phyloP scores from a whole-genome alignment of 2,888 invertebrate species.

The Isoperla grammatica region DNA sequence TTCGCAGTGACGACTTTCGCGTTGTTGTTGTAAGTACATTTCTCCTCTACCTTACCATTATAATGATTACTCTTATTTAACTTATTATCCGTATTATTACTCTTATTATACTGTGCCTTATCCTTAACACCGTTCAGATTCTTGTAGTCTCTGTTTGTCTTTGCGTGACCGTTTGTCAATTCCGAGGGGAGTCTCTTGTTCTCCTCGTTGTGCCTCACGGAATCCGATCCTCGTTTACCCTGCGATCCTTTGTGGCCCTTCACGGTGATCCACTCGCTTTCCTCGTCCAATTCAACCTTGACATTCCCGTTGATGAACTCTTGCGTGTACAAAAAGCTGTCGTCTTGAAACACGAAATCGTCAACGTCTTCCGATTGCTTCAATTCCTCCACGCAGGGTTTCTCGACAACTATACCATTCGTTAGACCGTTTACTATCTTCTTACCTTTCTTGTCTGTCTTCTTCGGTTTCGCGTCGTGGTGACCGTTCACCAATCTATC shows the following conservation, averaged over 20 bases:
- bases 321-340: no score
- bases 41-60: background rate
- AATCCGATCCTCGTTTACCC: background rate
- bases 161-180: constrained; percentile 3
- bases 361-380: no score
- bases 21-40: background rate
- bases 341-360: no score
- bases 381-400: no score
- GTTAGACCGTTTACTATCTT: no score
- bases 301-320: no score
- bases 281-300: background rate
- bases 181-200: background rate
- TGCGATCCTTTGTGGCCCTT: background rate
- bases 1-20: background rate
- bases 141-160: background rate
- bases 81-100: constrained; percentile 2
- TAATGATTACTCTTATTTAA: background rate
- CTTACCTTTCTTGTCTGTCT: no score
- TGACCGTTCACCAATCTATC: background rate
- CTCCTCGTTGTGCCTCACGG: background rate
- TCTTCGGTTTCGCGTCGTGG: background rate
- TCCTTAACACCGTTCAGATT: background rate
- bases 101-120: constrained; percentile 6
- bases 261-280: constrained; percentile 13
- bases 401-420: no score